Evolutionary conservation across 2,888 invertebrate genomes (phyloP).

Genomic region (Mythimna albipuncta): DNA sequence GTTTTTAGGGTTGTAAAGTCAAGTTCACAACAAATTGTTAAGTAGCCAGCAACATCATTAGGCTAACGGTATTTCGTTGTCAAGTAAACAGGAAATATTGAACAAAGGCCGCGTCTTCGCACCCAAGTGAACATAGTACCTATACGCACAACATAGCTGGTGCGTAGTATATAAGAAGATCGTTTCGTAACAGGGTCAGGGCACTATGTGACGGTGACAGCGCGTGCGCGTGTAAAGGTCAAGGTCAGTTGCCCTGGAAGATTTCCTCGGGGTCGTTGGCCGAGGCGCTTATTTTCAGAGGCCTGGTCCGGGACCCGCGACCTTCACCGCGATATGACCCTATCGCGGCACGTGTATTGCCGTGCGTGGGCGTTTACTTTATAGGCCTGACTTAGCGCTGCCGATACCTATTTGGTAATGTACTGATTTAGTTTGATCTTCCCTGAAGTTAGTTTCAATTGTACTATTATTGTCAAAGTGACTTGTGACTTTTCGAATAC

Average conservation of each 20-base stretch:
- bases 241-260: conserved; percentile 89
- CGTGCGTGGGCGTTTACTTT: conserved; percentile 77
- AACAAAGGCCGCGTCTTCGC: conserved; percentile 37
- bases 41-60: conserved; percentile 18
- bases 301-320: conserved; percentile 81
- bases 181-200: conserved; percentile 87
- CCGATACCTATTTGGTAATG: conserved; percentile 57
- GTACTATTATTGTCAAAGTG: neutral
- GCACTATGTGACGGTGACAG: conserved; percentile 83
- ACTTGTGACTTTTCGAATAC: neutral
- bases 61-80: conserved; percentile 16
- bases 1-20: conserved; percentile 1
- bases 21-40: conserved; percentile 8
- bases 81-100: conserved; percentile 47
- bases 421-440: conserved; percentile 38
- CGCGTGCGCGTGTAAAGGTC: conserved; percentile 89
- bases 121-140: conserved; percentile 34
- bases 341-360: conserved; percentile 83
- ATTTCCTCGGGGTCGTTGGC: conserved; percentile 87
- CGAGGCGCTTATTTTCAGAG: conserved; percentile 85
- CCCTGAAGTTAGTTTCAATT: conserved; percentile 22
- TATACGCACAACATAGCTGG: conserved; percentile 37
- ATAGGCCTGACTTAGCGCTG: conserved; percentile 57
- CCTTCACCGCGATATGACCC: conserved; percentile 86
- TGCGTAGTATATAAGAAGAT: conserved; percentile 74